phyloP scores from a whole-genome alignment of 2,113 vertebrate species.

The Peromyscus californicus region DNA sequence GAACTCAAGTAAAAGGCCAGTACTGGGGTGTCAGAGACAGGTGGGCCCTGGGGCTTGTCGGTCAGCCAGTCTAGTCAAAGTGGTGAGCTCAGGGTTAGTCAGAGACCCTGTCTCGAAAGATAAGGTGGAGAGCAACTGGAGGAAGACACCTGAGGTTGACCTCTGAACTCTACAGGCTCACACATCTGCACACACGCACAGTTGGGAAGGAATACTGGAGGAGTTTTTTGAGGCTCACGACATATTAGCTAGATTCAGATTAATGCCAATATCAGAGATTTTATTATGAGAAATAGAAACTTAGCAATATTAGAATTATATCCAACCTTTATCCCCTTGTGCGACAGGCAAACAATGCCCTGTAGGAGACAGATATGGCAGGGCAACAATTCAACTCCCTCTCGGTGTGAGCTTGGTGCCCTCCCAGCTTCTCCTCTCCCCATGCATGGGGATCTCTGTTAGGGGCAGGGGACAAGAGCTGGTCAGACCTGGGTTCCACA shows the following conservation, averaged over 20 bases:
- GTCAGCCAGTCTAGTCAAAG: not conserved
- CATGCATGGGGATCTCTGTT: not conserved
- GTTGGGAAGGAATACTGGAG: constrained; percentile 12
- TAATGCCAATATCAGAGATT: constrained; percentile 27
- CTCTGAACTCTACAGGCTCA: not conserved
- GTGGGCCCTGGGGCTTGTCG: not conserved
- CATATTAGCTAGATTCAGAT: constrained; percentile 10
- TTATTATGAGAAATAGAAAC: constrained; percentile 39
- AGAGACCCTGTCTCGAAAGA: not conserved
- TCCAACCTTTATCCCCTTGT: not conserved
- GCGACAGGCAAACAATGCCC: not conserved
- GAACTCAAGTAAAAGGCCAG: not conserved
- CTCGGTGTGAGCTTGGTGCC: not conserved
- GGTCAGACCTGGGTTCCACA: not conserved
- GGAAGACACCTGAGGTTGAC: not conserved
- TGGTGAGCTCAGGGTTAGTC: not conserved
- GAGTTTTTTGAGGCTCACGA: constrained; percentile 39
- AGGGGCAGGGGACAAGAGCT: not conserved
- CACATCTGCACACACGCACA: not conserved
- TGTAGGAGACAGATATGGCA: not conserved
- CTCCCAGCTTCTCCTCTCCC: rapidly evolving
- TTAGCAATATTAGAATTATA: not conserved
- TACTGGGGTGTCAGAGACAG: not conserved
- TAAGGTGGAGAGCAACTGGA: not conserved
- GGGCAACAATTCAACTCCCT: not conserved